These are phyloP conservation scores for Magallana nippona DNA, from an alignment of 2,888 invertebrate species.

Conservation along the genomic window DNA sequence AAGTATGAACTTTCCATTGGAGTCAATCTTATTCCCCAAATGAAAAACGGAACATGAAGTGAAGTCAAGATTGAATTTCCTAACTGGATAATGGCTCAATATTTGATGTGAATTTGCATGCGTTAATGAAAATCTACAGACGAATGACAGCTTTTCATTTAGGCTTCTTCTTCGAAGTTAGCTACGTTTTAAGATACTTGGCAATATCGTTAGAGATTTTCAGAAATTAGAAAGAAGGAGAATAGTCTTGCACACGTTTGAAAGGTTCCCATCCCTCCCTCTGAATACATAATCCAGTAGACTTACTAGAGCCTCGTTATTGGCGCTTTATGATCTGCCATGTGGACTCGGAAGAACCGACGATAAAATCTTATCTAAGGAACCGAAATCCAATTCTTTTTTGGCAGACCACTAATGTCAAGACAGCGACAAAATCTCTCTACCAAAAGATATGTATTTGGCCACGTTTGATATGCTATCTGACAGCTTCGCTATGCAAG, in stretches of 20 bases:
- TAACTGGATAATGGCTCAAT: slow-evolving; percentile 30
- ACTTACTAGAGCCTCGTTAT: slow-evolving; percentile 36
- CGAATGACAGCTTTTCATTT: slow-evolving; percentile 10
- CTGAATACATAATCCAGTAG: slow-evolving; percentile 35
- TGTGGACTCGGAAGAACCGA: slow-evolving; percentile 34
- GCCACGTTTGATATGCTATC: slow-evolving; percentile 51
- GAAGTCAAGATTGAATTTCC: slow-evolving; percentile 22
- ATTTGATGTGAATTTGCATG: slow-evolving; percentile 36
- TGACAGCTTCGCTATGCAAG: slow-evolving; percentile 48
- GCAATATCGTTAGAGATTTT: background rate
- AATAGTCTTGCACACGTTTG: slow-evolving; percentile 32
- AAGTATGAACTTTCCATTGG: slow-evolving; percentile 10
- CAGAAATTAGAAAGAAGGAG: background rate
- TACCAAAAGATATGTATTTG: slow-evolving; percentile 53
- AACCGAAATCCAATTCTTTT: slow-evolving; percentile 53
- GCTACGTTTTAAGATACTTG: slow-evolving; percentile 7
- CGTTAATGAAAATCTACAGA: slow-evolving; percentile 27
- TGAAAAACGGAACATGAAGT: slow-evolving; percentile 24
- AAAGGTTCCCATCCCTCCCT: slow-evolving; percentile 19
- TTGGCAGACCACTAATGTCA: slow-evolving; percentile 55
- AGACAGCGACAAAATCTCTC: slow-evolving; percentile 51
- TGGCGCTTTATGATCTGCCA: slow-evolving; percentile 21
- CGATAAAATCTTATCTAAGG: slow-evolving; percentile 49
- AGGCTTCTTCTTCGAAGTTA: slow-evolving; percentile 6
- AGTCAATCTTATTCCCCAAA: slow-evolving; percentile 12